Evolutionary conservation across 2,888 invertebrate species (phyloP), one percentile per base, ranked within the genome.

Genomic region (Anoncus sp.): DNA sequence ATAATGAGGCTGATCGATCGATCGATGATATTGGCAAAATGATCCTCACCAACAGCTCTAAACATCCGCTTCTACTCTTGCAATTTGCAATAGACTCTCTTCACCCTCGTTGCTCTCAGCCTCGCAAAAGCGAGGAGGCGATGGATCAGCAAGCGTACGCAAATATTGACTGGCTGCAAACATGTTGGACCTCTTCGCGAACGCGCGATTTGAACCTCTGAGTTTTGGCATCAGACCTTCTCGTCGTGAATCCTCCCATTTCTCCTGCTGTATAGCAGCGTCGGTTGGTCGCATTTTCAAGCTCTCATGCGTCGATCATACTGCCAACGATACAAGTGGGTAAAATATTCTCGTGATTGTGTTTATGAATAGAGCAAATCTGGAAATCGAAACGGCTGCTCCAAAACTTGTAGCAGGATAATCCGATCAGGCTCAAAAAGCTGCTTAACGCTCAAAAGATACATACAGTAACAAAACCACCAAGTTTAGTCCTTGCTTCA

Each of bases 161-260:
- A 84, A 85, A 85, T 83, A 85, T 85, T 85, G 84, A 77, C 84
- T 78, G 69, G 45, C 27, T 70, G 79, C 79, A 84, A 84, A 84
- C 81, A 84, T 79, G 74, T 77, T 75, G 71, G 79, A 82, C 78
- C 79, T 83, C 79, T 75, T 79, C 65, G 77, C 75, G 79, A 81
- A 76, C 74, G 71, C 74, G 71, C 70, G 80, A 75, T 47, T 72
- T 74, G 74, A 69, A 62, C 57, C 45, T 63, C 53, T 20, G 16
- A 51, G 59, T 63, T 72, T 67, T 40, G 43, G 27, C 65, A 43
- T 75, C 51, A 62, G 43, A 27, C 49, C 51, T n/a, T 45, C 38
- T 62, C 55, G 55, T 43, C 55, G 20, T 57, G 66, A 67, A 72
- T 45, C 55, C 38, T 40, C 16, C 49, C 18, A 16, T 35, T 51